These are phyloP conservation scores for Blastobasis lacticolella DNA, from an alignment of 2,888 invertebrate genomes.

Conservation along the genomic window DNA sequence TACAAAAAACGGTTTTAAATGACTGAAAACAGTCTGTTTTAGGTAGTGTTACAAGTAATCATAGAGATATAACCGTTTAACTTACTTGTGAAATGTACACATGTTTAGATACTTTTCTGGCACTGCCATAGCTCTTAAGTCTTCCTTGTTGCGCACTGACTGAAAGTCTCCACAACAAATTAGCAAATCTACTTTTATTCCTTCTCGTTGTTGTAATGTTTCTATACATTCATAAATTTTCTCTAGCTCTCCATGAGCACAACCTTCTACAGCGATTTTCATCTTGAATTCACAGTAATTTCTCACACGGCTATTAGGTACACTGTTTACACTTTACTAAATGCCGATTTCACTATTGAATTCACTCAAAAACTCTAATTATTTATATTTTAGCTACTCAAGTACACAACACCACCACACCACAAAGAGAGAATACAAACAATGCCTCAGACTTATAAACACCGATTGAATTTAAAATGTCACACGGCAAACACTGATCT, in stretches of 20 bases:
- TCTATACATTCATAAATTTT: slow-evolving; percentile 92
- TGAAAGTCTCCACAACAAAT: slow-evolving; percentile 99
- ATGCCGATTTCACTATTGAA: no score
- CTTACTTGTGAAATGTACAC: slow-evolving; percentile 94
- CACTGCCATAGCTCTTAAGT: slow-evolving; percentile 96
- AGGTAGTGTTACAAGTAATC: no score
- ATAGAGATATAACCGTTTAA: slow-evolving; percentile 11
- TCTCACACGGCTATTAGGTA: no score
- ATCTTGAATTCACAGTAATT: slow-evolving; percentile 56
- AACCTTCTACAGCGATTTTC: slow-evolving; percentile 97
- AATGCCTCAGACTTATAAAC: no score
- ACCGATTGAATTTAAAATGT: no score
- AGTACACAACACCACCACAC: no score
- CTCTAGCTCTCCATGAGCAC: slow-evolving; percentile 98
- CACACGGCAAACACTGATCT: no score
- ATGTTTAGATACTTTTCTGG: slow-evolving; percentile 92
- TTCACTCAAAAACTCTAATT: no score
- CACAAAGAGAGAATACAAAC: no score
- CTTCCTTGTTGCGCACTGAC: slow-evolving; percentile 90
- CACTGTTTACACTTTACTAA: no score
- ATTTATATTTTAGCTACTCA: no score
- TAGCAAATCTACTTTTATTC: slow-evolving; percentile 89
- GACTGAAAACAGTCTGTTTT: no score
- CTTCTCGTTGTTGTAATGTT: slow-evolving; percentile 81
- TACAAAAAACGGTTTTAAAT: background rate